Percentiles rank a stretch among this genome's conserved stretches.
Evolutionary conservation across 2,113 vertebrate genomes (phyloP).

Genomic region (Riparia riparia): DNA sequence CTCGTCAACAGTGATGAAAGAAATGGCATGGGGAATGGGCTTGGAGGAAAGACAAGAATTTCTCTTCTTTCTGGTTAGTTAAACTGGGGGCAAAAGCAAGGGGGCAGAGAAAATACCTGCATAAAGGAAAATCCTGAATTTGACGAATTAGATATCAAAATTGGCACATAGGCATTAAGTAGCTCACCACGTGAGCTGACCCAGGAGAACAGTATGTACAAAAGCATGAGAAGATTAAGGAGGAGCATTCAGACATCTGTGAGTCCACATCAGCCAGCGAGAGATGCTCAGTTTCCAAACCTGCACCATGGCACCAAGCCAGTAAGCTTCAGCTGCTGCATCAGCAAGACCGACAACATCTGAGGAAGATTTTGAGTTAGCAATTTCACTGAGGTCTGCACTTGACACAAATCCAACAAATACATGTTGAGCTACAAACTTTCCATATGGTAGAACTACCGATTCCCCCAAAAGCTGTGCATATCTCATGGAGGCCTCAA

Average conservation of each 20-base stretch:
- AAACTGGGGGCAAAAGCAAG: accelerated
- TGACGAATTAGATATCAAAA: neutral
- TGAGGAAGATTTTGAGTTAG: neutral
- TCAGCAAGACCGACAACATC: slow-evolving; percentile 29
- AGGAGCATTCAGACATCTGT: neutral
- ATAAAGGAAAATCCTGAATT: neutral
- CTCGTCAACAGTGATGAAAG: neutral
- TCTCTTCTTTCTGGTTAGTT: neutral
- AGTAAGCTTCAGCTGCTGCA: neutral
- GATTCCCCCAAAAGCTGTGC: neutral
- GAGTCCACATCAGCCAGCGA: neutral
- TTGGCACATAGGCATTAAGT: neutral
- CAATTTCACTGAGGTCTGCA: slow-evolving; percentile 7
- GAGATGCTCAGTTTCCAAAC: slow-evolving; percentile 6
- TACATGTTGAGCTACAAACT: slow-evolving; percentile 9
- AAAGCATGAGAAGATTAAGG: neutral
- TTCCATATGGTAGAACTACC: slow-evolving; percentile 20
- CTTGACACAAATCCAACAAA: slow-evolving; percentile 23
- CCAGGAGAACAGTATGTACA: neutral
- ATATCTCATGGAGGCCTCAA: neutral
- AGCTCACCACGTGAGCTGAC: neutral
- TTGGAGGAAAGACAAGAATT: slow-evolving; percentile 40
- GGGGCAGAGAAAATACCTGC: neutral
- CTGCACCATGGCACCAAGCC: neutral
- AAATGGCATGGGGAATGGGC: neutral